Evolutionary conservation across 2,113 vertebrate genomes (phyloP), one percentile per base, ranked within the genome.

Genomic region (Larimichthys polyactis): DNA sequence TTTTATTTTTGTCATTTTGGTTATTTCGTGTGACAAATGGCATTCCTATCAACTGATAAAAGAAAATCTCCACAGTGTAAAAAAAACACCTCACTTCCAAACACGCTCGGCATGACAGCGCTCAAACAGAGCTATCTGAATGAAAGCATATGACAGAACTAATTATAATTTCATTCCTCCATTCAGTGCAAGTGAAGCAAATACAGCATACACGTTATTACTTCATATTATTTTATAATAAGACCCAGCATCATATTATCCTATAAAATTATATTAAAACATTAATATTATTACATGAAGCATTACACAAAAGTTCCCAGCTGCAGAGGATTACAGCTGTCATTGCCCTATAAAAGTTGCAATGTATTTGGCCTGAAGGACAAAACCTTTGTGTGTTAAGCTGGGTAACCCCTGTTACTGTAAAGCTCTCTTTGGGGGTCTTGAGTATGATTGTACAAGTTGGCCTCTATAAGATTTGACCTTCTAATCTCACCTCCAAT

Each of bases 401-500:
- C 55, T 52, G 29, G 17, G 67, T 40, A 62, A 71, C 64, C 63
- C 29, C 11, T 65, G 70, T 48, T 59, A 67, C 75, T 55, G 49
- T 65, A 67, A 74, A 75, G 19, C 51, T 55, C 51, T 64, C 63
- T 84, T 62, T 52, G 11, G 63, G 46, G 62, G 49, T 43, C 8
- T 43, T 29, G 44, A n/a, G 59, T 81, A 40, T 73, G 57, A 71
- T 58, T 58, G 44, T 68, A 65, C 24, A 79, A 27, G 8, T 36
- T 80, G 60, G 70, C 65, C 74, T 79, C 43, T 27, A 32, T 29
- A 20, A 58, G 57, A 72, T 27, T 16, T 40, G 51, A 81, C 58
- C 73, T 78, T 72, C 20, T 86, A 74, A 72, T 83, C 81, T 78
- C 40, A 78, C 43, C 78, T 77, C 32, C 65, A 43, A 74, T 49